Base-by-base conservation (phyloP, 2,888 invertebrate genomes). In the Dorcus hopei region DNA sequence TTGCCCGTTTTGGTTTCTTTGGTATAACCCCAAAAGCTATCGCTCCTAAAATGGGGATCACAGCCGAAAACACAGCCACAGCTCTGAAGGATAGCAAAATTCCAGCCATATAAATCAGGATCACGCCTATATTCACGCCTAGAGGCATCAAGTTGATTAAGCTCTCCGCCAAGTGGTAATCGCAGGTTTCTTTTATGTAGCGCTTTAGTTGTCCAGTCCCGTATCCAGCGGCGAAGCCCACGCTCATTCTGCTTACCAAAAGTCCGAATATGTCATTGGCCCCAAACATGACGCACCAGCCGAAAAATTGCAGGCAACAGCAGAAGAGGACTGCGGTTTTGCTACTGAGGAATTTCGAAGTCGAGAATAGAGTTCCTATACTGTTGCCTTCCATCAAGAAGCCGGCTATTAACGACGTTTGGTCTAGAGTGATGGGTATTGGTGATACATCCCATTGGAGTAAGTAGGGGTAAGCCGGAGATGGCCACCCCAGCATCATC, bases 401-500 rank as follows among this genome's bases (percentile, higher is more conserved):
- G 9, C 67, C 67, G 3, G 68, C 66, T 38, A 68, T 66, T 43
- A 68, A 42, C 2, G 67, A 55, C 1, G 65, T 65, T 33, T 66
- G 58, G 45, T 64, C 65, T n/a, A 66, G 41, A 14, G 58, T 61
- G n/a, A 68, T 65, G 8, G 56, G 59, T 14, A 68, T 65, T 16
- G 67, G 66, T 2, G 63, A 61, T 3, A 52, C 58, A 8, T 62
- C 55, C 49, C 58, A 45, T 38, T 65, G 51, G 9, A 68, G 54
- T 1, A 68, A 58, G 26, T 59, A 56, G 3, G 67, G 67, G 45
- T 62, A 67, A 2, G 63, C 64, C 5, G 65, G 19, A 3, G 63
- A 68, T 9, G 68, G 65, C 68, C 68, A 68, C 3, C 68, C 68
- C 38, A 68, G 33, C 61, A 65, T 67, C 66, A 67, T 68, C 8